phyloP scores from a whole-genome alignment of 2,113 vertebrate species.

The Semicossyphus pulcher region DNA sequence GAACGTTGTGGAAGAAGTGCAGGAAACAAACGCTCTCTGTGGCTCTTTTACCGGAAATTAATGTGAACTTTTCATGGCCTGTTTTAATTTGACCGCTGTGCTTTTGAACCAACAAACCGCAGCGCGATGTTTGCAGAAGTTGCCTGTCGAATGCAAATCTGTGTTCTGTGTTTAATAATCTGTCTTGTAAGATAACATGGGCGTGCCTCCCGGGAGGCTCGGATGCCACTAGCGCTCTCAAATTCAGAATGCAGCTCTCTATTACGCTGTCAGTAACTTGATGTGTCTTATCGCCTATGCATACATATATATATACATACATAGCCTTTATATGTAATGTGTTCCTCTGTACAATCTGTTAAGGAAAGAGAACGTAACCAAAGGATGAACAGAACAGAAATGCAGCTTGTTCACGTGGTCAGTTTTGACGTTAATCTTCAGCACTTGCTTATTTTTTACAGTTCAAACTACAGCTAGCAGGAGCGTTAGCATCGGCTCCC shows the following conservation, averaged over 20 bases:
- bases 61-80: neutral
- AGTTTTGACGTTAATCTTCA: neutral
- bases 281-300: neutral
- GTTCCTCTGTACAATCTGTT: neutral
- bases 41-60: no score
- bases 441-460: neutral
- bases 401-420: neutral
- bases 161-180: neutral
- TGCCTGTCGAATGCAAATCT: neutral
- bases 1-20: no score
- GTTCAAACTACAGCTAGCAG: neutral
- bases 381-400: constrained; percentile 1
- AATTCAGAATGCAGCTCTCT: neutral
- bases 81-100: neutral
- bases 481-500: neutral
- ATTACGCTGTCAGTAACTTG: neutral
- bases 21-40: no score
- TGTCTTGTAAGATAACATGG: neutral
- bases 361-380: constrained; percentile 8
- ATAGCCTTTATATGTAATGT: neutral
- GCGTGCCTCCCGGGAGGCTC: constrained; percentile 11
- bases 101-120: neutral
- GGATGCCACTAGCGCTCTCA: constrained; percentile 14
- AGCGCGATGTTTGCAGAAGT: neutral
- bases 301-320: neutral